Conservation (phyloP, 2,113 vertebrate species). For the Aptenodytes forsteri region DNA sequence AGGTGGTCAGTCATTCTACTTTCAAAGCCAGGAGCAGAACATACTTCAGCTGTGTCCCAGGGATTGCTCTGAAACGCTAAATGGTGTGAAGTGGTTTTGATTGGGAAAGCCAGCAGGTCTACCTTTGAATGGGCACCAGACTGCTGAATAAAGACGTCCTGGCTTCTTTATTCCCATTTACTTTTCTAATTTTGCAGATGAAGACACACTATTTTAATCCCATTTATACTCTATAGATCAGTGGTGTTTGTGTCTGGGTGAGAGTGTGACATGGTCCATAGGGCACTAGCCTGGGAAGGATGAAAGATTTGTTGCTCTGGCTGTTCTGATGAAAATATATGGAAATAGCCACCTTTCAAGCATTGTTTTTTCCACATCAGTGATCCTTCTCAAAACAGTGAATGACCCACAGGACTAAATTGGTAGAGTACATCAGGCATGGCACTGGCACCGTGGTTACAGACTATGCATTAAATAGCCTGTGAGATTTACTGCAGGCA, state of each 20-base stretch:
- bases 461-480: neutral
- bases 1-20: neutral
- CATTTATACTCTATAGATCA: neutral
- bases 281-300: neutral
- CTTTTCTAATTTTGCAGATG: neutral
- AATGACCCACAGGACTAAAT: neutral
- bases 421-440: neutral
- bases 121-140: neutral
- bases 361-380: neutral
- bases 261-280: neutral
- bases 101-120: neutral
- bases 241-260: neutral
- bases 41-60: neutral
- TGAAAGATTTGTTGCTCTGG: neutral
- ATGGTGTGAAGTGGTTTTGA: neutral
- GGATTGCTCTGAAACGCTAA: neutral
- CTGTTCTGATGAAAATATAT: constrained; percentile 1
- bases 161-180: neutral
- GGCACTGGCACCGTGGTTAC: neutral
- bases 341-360: constrained; percentile 27
- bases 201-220: neutral
- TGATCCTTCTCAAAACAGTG: neutral
- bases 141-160: neutral
- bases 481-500: neutral
- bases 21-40: neutral